Evolutionary conservation across 1,140 invertebrate genomes (phyloP).

Genomic region (Eubasilissa regina): DNA sequence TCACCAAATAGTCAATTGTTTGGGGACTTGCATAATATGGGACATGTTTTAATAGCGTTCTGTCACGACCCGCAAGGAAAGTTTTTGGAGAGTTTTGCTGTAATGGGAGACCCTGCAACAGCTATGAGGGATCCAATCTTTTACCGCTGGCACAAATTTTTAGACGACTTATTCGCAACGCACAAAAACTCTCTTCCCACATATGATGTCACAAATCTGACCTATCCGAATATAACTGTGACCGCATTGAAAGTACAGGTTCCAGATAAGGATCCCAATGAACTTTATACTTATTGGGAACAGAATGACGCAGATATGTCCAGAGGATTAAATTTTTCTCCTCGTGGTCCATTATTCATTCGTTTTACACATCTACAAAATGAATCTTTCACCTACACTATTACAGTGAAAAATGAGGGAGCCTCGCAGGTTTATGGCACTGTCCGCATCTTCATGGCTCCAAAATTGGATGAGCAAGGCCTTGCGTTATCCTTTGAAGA

Average conservation of each 20-base stretch:
- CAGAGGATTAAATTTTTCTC: slow-evolving; percentile 83
- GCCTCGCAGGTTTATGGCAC: slow-evolving; percentile 67
- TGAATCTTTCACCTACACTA: slow-evolving; percentile 77
- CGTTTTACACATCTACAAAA: slow-evolving; percentile 84
- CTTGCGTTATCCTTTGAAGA: slow-evolving; percentile 69
- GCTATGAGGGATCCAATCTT: slow-evolving; percentile 90
- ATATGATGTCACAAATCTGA: slow-evolving; percentile 66
- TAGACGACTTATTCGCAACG: slow-evolving; percentile 85
- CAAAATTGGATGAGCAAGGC: slow-evolving; percentile 73
- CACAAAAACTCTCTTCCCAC: slow-evolving; percentile 80
- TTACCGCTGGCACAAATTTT: slow-evolving; percentile 87
- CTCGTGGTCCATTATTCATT: slow-evolving; percentile 80
- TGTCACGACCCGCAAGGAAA: slow-evolving; percentile 81
- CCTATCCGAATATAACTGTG: too few species aligned
- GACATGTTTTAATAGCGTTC: slow-evolving; percentile 77
- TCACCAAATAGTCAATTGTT: slow-evolving; percentile 80
- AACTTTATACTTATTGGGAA: slow-evolving; percentile 80
- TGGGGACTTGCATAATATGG: slow-evolving; percentile 83
- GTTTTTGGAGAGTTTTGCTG: slow-evolving; percentile 70
- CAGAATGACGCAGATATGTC: slow-evolving; percentile 82
- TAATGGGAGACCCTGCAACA: slow-evolving; percentile 81
- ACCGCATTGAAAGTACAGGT: too few species aligned
- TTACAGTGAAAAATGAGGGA: slow-evolving; percentile 76
- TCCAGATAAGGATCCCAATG: slow-evolving; percentile 67
- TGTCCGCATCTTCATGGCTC: slow-evolving; percentile 76